Base-by-base conservation (phyloP, 2,888 invertebrate species). In the Pachydiplax longipennis region DNA sequence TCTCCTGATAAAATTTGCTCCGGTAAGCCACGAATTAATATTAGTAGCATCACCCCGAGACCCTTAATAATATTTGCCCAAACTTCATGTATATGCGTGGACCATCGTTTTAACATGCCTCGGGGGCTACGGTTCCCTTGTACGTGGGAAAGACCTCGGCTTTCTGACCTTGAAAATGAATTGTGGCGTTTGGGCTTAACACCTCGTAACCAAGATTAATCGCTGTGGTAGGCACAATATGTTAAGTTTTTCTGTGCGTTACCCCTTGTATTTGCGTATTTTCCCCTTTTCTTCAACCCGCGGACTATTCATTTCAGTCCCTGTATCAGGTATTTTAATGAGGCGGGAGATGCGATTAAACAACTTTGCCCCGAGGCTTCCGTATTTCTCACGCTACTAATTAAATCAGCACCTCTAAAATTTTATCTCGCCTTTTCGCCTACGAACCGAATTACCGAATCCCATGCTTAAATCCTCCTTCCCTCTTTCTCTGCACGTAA, bases 141-240 rank as follows among this genome's bases (percentile, higher is more conserved):
- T 61, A 37, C 61, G 37, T 31, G 83, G 65, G 83, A 58, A 58
- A 61, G 22, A 40, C 31, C 58, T 61, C 22, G 22, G 37, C 65
- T 87, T 37, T n/a, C 87, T 87, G 61, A 61, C 61, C 61, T 87
- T 87, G 61, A 87, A 53, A 87, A 87, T 87, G 87, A 87, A 61
- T 87, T 61, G 61, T 37, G 37, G 35, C 31, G n/a, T 37, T 31
- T 40, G 31, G 35, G 87, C 58, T 87, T 87, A 87, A 61, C 87
- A 87, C 87, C 87, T 87, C 87, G 65, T 87, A 87, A 87, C 61
- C 65, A 87, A 65, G 87, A 87, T 87, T 61, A 87, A 87, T 61
- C 61, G 87, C 61, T 61, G 37, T 65, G 58, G 87, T 65, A n/a
- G 58, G 87, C 65, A 61, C 37, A 87, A 87, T 87, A 61, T 65